Conservation (phyloP, 2,797 vertebrate species). For the Leptatherina wallacei region DNA sequence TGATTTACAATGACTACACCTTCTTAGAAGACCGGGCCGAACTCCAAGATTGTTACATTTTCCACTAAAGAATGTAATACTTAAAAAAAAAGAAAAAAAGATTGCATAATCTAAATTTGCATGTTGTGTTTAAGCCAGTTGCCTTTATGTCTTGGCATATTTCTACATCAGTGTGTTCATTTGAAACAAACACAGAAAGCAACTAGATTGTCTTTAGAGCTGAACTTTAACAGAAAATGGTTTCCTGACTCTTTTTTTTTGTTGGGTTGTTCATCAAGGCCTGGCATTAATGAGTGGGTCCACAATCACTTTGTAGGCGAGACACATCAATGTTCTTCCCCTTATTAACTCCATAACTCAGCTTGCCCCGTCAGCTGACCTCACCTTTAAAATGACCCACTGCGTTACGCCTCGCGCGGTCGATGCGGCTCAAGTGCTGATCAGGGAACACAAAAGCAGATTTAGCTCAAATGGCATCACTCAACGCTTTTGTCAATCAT, state of each 20-base stretch:
- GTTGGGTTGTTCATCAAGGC: conserved; percentile 40
- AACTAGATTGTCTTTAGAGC: conserved; percentile 1
- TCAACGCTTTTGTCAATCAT: conserved; percentile 5
- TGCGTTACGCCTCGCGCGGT: conserved; percentile 36
- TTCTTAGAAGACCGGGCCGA: too few species aligned
- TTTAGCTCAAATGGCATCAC: not conserved
- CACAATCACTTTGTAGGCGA: conserved; percentile 48
- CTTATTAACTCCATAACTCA: conserved; percentile 81
- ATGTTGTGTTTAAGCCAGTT: not conserved
- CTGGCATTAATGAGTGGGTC: conserved; percentile 52
- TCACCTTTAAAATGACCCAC: conserved; percentile 56
- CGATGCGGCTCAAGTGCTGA: conserved; percentile 60
- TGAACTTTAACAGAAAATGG: conserved; percentile 24
- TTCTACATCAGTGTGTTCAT: not conserved
- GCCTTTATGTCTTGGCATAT: not conserved
- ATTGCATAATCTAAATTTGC: not conserved
- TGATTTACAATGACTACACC: too few species aligned
- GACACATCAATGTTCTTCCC: conserved; percentile 52
- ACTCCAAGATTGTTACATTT: too few species aligned
- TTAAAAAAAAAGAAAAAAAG: not conserved
- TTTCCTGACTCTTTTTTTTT: conserved; percentile 5
- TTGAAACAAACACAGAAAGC: conserved; percentile 11
- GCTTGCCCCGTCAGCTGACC: conserved; percentile 27
- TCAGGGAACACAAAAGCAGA: conserved; percentile 40
- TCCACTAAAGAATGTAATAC: not conserved